These are phyloP conservation scores for Chrysopa pallens DNA, from an alignment of 1,140 invertebrate genomes.

Conservation along the genomic window DNA sequence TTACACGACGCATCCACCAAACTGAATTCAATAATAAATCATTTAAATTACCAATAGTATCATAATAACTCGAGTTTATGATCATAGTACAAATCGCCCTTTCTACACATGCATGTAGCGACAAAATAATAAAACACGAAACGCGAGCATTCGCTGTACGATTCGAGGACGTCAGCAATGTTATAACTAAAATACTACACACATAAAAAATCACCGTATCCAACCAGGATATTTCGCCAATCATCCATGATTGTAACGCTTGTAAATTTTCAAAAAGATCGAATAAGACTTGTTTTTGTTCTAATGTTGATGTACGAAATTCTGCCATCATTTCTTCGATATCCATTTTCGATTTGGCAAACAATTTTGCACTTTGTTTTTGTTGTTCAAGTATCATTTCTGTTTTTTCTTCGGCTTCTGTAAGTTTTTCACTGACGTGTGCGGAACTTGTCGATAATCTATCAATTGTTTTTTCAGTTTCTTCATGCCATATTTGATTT, in stretches of 20 bases:
- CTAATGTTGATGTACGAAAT: constrained; percentile 11
- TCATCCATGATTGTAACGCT: constrained; percentile 18
- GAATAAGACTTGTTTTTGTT: constrained; percentile 15
- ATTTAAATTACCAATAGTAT: background rate
- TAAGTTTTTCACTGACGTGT: constrained; percentile 16
- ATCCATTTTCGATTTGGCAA: constrained; percentile 19
- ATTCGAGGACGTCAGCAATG: constrained; percentile 13
- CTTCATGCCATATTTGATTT: constrained; percentile 43
- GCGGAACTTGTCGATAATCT: constrained; percentile 17
- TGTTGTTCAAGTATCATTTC: constrained; percentile 30
- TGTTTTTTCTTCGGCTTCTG: constrained; percentile 16
- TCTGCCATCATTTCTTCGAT: constrained; percentile 10
- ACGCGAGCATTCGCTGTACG: constrained; percentile 13
- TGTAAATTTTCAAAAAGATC: constrained; percentile 11
- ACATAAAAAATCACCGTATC: constrained; percentile 19
- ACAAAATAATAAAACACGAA: constrained; percentile 12
- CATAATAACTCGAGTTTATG: background rate
- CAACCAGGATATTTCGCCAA: constrained; percentile 21
- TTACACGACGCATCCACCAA: too few species aligned
- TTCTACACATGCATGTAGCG: constrained; percentile 13
- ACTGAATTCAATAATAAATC: background rate
- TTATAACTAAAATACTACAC: constrained; percentile 9
- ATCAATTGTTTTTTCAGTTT: constrained; percentile 35
- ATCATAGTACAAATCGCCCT: constrained; percentile 12
- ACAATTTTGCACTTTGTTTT: constrained; percentile 32